Percentiles rank a stretch among this genome's conserved stretches.
These are phyloP conservation scores for Stegostoma tigrinum DNA, from an alignment of 2,113 vertebrate species.

Conservation along the genomic window DNA sequence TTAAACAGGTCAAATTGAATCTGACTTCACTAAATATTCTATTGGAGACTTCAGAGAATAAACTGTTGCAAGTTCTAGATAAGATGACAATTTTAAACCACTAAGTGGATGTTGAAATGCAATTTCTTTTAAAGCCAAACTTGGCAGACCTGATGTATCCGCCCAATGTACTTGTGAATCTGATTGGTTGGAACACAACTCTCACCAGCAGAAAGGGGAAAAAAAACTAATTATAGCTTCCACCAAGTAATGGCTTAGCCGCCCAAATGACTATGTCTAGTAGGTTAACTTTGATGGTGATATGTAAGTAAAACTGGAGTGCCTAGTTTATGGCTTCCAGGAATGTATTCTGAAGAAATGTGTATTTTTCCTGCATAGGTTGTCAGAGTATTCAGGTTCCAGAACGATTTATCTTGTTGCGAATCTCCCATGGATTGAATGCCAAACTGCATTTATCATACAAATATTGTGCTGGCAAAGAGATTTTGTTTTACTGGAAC, in stretches of 20 bases:
- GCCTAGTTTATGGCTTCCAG: not conserved
- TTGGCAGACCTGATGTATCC: not conserved
- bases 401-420: not conserved
- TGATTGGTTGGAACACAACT: conserved; percentile 1
- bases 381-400: not conserved
- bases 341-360: not conserved
- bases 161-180: not conserved
- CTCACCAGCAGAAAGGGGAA: not conserved
- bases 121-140: not conserved
- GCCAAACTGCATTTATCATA: not conserved
- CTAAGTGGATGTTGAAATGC: conserved; percentile 29
- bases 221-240: conserved; percentile 13
- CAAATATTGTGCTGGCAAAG: not conserved
- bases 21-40: not conserved
- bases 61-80: not conserved
- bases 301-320: not conserved
- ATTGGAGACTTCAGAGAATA: not conserved
- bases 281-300: not conserved
- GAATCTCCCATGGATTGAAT: not conserved
- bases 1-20: not conserved
- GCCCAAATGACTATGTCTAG: not conserved
- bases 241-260: not conserved
- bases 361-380: not conserved
- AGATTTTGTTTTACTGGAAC: not conserved
- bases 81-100: not conserved